phyloP scores from a whole-genome alignment of 2,888 invertebrate species.

The Mamestra brassicae region DNA sequence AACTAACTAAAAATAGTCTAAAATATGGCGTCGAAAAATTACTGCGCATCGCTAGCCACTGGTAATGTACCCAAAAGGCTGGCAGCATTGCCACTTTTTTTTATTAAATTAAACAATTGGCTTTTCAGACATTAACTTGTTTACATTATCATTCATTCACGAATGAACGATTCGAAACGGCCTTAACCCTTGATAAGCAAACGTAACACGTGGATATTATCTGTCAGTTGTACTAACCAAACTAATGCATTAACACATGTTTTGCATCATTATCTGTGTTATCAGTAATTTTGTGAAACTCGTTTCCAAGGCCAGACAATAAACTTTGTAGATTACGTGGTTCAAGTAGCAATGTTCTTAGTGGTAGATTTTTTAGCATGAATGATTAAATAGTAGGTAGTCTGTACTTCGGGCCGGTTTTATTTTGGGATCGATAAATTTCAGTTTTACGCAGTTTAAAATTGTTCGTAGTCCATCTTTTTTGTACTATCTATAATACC shows the following conservation, averaged over 20 bases:
- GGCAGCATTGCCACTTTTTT: no score
- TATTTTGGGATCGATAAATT: no score
- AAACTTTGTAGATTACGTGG: conserved; percentile 23
- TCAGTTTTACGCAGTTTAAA: no score
- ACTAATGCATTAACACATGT: conserved; percentile 26
- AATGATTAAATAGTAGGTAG: no score
- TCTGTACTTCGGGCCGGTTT: no score
- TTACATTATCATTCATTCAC: conserved; percentile 22
- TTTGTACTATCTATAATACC: no score
- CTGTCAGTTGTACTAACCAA: conserved; percentile 20
- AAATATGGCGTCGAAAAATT: no score
- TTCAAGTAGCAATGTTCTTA: neutral
- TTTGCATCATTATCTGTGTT: conserved; percentile 48
- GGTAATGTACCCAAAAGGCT: no score
- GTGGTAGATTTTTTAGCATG: no score
- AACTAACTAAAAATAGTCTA: no score
- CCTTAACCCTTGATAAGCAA: conserved; percentile 34
- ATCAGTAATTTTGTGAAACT: conserved; percentile 38
- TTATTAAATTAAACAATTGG: neutral
- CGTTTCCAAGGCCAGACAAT: conserved; percentile 37
- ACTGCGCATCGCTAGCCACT: no score
- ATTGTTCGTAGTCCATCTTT: no score
- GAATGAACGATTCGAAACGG: conserved; percentile 41
- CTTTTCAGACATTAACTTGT: neutral
- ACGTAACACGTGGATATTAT: conserved; percentile 31